Evolutionary conservation across 2,797 vertebrate genomes (phyloP), one percentile per base, ranked within the genome.

Genomic region (Steatocranus sp.): DNA sequence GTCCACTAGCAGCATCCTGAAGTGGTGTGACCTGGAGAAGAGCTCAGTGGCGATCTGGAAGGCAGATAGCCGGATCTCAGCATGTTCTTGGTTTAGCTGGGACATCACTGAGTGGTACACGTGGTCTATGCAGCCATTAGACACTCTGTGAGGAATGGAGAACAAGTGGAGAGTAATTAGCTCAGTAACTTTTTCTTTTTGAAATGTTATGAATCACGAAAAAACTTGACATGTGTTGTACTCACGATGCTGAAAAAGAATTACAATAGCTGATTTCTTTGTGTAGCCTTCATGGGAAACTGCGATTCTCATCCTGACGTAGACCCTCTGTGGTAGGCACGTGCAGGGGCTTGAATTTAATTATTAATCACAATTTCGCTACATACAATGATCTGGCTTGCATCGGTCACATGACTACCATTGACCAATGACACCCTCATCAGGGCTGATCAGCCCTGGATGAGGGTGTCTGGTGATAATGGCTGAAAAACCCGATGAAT

Each of bases 21-120:
- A 98, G 7, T 95, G 96, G 87, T 98, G 98, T 0, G 98, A 99
- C 5, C 98, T 96, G 76, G 91, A 2, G 63, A 99, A 99, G 50
- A 99, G 94, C 91, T 98, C 97, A 1, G 88, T 89, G 75, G 95
- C 50, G 0, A 97, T 89, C 87, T 98, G 98, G 88, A 99, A 98
- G 11, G 98, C 97, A 0, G 98, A 97, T 25, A 99, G 94, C 38
- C 98, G 96, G 85, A 99, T 89, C 94, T 99, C 97, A 0, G 97
- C 96, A 0, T 99, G 99, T 2, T 97, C 97, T 83, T 97, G 93
- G 1, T 88, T 94, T 1, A 99, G 96, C 92, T 98, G 97, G 83
- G 97, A 94, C 96, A 97, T 94, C 76, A 99, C 92, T 48, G 97
- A 95, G 91, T 96, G 97, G 76, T 97, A 98, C 8, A 96, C 89